Conservation (phyloP, 2,113 vertebrate genomes). For the Octodon degus region DNA sequence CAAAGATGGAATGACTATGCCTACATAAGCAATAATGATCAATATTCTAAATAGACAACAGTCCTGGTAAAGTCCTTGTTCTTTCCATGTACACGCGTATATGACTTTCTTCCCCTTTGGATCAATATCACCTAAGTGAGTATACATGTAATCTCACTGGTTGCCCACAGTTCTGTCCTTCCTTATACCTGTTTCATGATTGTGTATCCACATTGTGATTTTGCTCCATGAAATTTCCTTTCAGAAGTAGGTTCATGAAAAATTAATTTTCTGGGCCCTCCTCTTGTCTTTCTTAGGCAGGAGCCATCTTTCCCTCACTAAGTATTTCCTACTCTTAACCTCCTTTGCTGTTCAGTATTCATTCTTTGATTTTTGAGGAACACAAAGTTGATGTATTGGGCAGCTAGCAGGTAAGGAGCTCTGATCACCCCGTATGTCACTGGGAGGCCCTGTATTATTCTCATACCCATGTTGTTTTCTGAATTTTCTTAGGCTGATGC, state of each 20-base stretch:
- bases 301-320: neutral
- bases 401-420: neutral
- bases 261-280: neutral
- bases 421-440: neutral
- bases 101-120: neutral
- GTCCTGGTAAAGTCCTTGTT: neutral
- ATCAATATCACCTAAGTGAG: neutral
- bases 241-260: neutral
- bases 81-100: neutral
- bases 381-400: neutral
- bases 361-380: neutral
- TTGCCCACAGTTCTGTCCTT: neutral
- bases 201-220: neutral
- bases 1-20: neutral
- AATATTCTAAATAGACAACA: neutral
- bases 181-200: neutral
- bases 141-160: neutral
- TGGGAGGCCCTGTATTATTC: neutral
- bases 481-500: neutral
- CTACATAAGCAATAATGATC: neutral
- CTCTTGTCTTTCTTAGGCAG: neutral
- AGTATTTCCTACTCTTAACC: neutral
- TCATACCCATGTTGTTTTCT: neutral
- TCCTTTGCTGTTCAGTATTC: neutral
- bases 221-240: neutral